Evolutionary conservation across 2,888 invertebrate genomes (phyloP).

Genomic region (Baccha elongata): DNA sequence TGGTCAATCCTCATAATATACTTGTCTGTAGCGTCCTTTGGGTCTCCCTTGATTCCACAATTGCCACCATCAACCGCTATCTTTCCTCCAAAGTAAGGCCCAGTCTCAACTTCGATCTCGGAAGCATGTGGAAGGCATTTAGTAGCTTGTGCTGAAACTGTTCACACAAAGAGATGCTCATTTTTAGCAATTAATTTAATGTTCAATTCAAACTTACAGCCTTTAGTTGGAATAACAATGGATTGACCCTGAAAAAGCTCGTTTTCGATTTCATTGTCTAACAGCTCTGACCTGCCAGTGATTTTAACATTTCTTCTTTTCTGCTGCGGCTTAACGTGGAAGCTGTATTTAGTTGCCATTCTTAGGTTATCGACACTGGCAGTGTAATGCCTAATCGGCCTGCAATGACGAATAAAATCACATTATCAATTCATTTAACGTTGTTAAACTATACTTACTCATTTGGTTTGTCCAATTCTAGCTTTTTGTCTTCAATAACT

Average conservation of each 20-base stretch:
- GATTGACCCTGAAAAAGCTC: conserved; percentile 84
- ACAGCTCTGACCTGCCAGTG: conserved; percentile 81
- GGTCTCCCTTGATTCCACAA: conserved; percentile 89
- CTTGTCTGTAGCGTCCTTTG: conserved; percentile 87
- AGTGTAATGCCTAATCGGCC: conserved; percentile 83
- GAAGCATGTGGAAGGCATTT: conserved; percentile 91
- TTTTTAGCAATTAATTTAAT: background rate
- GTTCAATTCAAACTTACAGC: conserved; percentile 86
- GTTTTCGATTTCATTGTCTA: conserved; percentile 81
- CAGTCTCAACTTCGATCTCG: conserved; percentile 92
- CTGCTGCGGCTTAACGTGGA: conserved; percentile 87
- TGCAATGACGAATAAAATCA: conserved; percentile 52
- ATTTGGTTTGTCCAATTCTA: conserved; percentile 68
- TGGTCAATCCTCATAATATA: conserved; percentile 90
- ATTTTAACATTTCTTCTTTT: conserved; percentile 83
- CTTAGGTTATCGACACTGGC: conserved; percentile 87
- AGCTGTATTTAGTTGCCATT: conserved; percentile 92
- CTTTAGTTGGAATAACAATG: conserved; percentile 91
- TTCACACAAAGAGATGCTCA: conserved; percentile 43
- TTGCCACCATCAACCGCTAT: conserved; percentile 89
- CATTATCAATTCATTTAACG: conserved; percentile 39
- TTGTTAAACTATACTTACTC: conserved; percentile 52
- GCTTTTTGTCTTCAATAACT: conserved; percentile 77
- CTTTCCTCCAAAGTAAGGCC: conserved; percentile 90
- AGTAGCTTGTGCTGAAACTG: conserved; percentile 91